phyloP scores from a whole-genome alignment of 2,888 invertebrate genomes.

The Cheilosia impressa region DNA sequence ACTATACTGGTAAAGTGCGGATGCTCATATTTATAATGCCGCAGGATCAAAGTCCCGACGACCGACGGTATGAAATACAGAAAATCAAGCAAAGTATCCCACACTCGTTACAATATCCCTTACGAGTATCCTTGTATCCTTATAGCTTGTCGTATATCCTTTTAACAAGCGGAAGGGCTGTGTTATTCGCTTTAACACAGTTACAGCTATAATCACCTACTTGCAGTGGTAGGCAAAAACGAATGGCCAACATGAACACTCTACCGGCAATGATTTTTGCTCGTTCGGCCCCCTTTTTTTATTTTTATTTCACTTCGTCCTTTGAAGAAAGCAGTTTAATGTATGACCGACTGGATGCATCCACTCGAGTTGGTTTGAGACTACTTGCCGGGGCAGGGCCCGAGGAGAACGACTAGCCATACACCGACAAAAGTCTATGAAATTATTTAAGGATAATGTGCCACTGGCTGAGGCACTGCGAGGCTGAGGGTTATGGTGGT shows the following conservation, averaged over 20 bases:
- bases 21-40: constrained; percentile 52
- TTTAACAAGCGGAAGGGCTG: constrained; percentile 51
- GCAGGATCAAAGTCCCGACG: constrained; percentile 32
- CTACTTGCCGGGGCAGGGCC: constrained; percentile 25
- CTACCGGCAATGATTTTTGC: not conserved
- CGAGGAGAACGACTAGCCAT: constrained; percentile 8
- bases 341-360: constrained; percentile 60
- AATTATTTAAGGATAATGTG: constrained; percentile 69
- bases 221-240: constrained; percentile 45
- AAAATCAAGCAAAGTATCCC: constrained; percentile 31
- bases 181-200: constrained; percentile 37
- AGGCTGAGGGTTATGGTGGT: constrained; percentile 7
- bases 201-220: constrained; percentile 50
- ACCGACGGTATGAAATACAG: constrained; percentile 9
- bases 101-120: constrained; percentile 59
- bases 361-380: constrained; percentile 40
- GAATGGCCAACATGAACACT: not conserved
- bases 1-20: not conserved
- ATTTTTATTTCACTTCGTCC: constrained; percentile 32
- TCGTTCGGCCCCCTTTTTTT: not conserved
- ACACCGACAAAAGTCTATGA: constrained; percentile 49
- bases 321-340: constrained; percentile 45
- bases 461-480: not conserved
- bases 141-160: constrained; percentile 49
- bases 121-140: constrained; percentile 27